These are phyloP conservation scores for Cancer borealis DNA, from an alignment of 2,888 invertebrate species.

Conservation along the genomic window DNA sequence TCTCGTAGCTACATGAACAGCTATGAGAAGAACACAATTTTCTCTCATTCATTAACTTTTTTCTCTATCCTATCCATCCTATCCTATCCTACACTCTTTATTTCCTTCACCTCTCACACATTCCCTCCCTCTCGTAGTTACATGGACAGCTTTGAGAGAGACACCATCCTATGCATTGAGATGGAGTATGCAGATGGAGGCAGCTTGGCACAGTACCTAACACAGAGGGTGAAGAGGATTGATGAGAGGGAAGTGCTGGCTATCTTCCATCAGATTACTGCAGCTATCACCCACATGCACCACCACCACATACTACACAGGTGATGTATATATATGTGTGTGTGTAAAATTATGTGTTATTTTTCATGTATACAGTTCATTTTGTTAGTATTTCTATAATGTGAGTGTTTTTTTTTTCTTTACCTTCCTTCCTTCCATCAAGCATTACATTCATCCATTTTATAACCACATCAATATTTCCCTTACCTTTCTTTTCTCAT, in stretches of 20 bases:
- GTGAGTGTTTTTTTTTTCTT: too few species aligned
- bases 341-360: too few species aligned
- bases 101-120: background rate
- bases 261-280: slow-evolving; percentile 86
- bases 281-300: slow-evolving; percentile 87
- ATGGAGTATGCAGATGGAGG: slow-evolving; percentile 91
- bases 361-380: too few species aligned
- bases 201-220: slow-evolving; percentile 85
- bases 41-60: background rate
- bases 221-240: slow-evolving; percentile 82
- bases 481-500: too few species aligned
- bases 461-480: too few species aligned
- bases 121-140: slow-evolving; percentile 81
- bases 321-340: slow-evolving; percentile 13
- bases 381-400: too few species aligned
- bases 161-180: slow-evolving; percentile 83
- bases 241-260: slow-evolving; percentile 85
- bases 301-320: slow-evolving; percentile 84
- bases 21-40: background rate
- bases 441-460: too few species aligned
- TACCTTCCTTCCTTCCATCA: too few species aligned
- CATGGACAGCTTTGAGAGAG: slow-evolving; percentile 87
- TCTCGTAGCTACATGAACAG: background rate
- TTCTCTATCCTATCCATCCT: background rate
- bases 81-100: background rate